Evolutionary conservation across 2,797 vertebrate species (phyloP).

Genomic region (Chloroceryle inda): DNA sequence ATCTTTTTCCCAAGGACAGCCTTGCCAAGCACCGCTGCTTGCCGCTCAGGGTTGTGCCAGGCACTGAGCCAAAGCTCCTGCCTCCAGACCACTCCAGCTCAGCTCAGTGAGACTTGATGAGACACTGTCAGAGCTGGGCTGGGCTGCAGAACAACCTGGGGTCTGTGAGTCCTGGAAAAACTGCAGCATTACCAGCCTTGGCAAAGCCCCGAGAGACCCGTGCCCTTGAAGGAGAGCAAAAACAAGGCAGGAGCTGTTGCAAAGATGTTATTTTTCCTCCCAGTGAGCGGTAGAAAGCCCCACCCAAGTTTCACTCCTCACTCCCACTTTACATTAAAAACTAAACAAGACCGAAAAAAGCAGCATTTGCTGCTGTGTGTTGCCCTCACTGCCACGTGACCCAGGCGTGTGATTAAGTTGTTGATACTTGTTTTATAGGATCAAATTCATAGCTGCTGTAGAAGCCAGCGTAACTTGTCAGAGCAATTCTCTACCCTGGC

Average conservation of each 20-base stretch:
- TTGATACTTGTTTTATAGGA: constrained; percentile 62
- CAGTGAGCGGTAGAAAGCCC: not conserved
- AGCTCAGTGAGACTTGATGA: rapidly evolving
- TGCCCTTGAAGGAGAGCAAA: not conserved
- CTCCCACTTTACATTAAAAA: constrained; percentile 18
- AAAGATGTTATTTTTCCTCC: not conserved
- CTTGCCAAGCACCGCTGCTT: not conserved
- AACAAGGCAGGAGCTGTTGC: not conserved
- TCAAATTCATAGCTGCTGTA: constrained; percentile 46
- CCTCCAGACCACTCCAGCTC: not conserved
- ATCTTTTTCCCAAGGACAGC: not conserved
- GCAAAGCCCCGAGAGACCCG: rapidly evolving
- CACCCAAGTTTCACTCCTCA: constrained; percentile 35
- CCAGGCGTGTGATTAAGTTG: constrained; percentile 59
- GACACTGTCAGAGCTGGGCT: not conserved
- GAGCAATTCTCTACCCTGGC: constrained; percentile 33
- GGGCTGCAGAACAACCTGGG: not conserved
- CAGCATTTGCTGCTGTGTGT: not conserved
- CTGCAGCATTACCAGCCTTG: too few relatives aligned
- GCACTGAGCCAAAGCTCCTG: not conserved
- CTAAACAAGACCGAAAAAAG: not conserved
- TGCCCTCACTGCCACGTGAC: constrained; percentile 46
- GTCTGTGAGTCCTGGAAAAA: not conserved
- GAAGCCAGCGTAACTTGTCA: constrained; percentile 49
- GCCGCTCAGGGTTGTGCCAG: not conserved